phyloP scores from a whole-genome alignment of 2,113 vertebrate species.

The Tragulus kanchil region DNA sequence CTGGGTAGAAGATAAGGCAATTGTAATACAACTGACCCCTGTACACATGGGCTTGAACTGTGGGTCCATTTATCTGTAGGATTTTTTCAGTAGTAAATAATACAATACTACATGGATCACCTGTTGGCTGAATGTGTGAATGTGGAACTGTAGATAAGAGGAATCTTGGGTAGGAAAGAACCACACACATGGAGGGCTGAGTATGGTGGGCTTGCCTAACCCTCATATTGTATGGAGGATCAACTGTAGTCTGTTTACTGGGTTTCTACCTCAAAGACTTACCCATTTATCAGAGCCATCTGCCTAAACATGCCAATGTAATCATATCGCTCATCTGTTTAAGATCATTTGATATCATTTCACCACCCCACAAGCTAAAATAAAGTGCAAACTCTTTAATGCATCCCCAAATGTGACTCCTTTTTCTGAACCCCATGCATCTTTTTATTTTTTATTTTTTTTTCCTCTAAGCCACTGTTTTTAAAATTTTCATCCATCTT shows the following conservation, averaged over 20 bases:
- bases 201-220: not conserved
- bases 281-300: not conserved
- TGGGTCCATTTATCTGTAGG: not conserved
- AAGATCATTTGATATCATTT: not conserved
- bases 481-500: no score
- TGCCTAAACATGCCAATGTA: not conserved
- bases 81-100: not conserved
- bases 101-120: not conserved
- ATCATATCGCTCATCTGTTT: not conserved
- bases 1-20: not conserved
- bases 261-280: not conserved
- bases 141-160: not conserved
- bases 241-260: not conserved
- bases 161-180: not conserved
- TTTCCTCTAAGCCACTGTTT: no score
- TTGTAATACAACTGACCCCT: not conserved
- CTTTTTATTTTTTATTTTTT: not conserved
- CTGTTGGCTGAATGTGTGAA: not conserved
- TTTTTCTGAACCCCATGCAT: not conserved
- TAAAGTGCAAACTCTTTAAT: not conserved
- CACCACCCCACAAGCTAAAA: not conserved
- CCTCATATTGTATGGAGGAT: not conserved
- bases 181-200: not conserved
- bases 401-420: not conserved
- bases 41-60: not conserved